These are phyloP conservation scores for Drosophila tripunctata DNA, from an alignment of 2,888 invertebrate species.

Conservation along the genomic window DNA sequence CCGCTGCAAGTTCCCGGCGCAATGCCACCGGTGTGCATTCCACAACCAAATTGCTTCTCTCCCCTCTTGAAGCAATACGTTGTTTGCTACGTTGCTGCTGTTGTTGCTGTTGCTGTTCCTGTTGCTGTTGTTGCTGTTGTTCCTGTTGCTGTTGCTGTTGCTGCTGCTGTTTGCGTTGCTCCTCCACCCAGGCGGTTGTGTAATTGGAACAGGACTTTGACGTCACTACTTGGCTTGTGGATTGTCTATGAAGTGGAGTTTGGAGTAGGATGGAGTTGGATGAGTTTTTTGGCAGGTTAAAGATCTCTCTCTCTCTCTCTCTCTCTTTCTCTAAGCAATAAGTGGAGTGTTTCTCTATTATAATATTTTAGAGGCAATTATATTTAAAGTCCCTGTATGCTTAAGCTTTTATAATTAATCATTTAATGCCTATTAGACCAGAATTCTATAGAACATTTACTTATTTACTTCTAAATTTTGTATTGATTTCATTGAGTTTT, in stretches of 20 bases:
- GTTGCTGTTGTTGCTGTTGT: neutral
- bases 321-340: too few relatives aligned
- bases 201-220: neutral
- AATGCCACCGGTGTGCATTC: constrained; percentile 5
- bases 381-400: too few relatives aligned
- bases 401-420: too few relatives aligned
- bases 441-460: too few relatives aligned
- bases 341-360: neutral
- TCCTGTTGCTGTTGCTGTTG: neutral
- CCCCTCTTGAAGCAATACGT: too few relatives aligned
- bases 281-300: constrained; percentile 11
- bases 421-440: too few relatives aligned
- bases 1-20: constrained; percentile 38
- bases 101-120: neutral
- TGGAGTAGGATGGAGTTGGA: constrained; percentile 12
- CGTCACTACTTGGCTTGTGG: neutral
- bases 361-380: too few relatives aligned
- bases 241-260: constrained; percentile 15
- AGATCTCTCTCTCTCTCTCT: too few relatives aligned
- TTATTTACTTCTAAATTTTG: too few relatives aligned
- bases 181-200: constrained; percentile 23
- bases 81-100: neutral
- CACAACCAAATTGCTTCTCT: neutral
- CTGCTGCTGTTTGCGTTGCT: constrained; percentile 23
- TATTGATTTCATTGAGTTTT: too few relatives aligned